phyloP scores from a whole-genome alignment of 2,113 vertebrate species.

The Chunga burmeisteri region DNA sequence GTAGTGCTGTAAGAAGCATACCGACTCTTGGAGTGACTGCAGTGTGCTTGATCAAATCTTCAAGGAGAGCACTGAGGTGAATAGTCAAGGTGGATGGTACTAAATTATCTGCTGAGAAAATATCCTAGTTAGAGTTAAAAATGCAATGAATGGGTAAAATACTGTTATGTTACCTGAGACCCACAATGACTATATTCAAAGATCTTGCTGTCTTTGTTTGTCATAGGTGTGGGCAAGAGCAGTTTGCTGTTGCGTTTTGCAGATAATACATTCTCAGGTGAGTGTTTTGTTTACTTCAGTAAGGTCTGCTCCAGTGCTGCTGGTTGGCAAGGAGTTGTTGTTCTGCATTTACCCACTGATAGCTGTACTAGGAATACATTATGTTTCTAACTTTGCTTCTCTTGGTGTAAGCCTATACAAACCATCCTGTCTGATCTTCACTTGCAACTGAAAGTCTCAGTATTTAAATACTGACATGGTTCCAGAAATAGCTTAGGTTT shows the following conservation, averaged over 20 bases:
- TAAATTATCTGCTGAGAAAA: background rate
- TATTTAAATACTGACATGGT: background rate
- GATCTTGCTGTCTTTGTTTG: slow-evolving; percentile 28
- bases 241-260: slow-evolving; percentile 96
- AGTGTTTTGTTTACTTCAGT: slow-evolving; percentile 32
- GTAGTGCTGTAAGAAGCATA: background rate
- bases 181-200: background rate
- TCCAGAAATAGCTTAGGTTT: background rate
- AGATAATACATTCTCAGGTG: slow-evolving; percentile 99
- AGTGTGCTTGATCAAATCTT: background rate
- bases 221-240: slow-evolving; percentile 96
- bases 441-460: background rate
- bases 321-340: background rate
- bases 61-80: background rate
- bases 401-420: background rate
- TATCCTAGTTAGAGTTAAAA: background rate
- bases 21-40: background rate
- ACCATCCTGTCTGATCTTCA: background rate
- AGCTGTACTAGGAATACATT: background rate
- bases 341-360: background rate
- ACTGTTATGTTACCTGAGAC: background rate
- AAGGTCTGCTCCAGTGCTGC: background rate
- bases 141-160: background rate
- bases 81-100: background rate
- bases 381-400: background rate